A percentile compares a stretch with the other conserved stretches of the same genome.
These are phyloP conservation scores for Acleris holmiana DNA, from an alignment of 2,888 invertebrate genomes.

Conservation along the genomic window DNA sequence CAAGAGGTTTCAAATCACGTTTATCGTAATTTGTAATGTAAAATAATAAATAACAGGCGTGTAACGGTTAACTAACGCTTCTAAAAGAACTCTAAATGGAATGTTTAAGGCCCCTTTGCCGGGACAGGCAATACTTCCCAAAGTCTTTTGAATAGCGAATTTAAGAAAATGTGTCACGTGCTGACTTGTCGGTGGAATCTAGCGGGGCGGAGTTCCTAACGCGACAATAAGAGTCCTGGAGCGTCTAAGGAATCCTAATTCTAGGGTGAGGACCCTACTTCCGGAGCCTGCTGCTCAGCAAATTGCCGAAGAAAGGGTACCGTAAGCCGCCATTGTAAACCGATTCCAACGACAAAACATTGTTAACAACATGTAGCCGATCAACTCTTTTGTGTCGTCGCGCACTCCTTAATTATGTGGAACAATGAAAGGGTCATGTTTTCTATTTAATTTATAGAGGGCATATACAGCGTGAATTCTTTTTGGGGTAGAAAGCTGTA, in stretches of 20 bases:
- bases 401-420: conserved; percentile 82
- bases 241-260: conserved; percentile 74
- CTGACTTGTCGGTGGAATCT: conserved; percentile 62
- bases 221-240: conserved; percentile 71
- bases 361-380: conserved; percentile 79
- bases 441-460: conserved; percentile 80
- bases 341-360: conserved; percentile 81
- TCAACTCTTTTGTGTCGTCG: conserved; percentile 71
- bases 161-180: conserved; percentile 69
- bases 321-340: conserved; percentile 74
- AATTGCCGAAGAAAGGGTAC: conserved; percentile 83
- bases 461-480: conserved; percentile 58
- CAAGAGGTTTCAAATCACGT: background rate
- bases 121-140: conserved; percentile 12
- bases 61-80: conserved; percentile 14
- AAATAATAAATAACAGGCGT: background rate
- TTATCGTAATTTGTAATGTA: background rate
- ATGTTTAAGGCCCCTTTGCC: conserved; percentile 21
- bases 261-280: conserved; percentile 72
- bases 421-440: conserved; percentile 83
- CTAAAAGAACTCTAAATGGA: conserved; percentile 1
- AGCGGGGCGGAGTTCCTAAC: conserved; percentile 71
- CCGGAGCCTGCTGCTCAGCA: conserved; percentile 78
- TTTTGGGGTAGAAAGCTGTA: background rate
- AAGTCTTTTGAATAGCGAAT: conserved; percentile 25